Evolutionary conservation across 2,797 vertebrate species (phyloP).

Genomic region (Adrianichthys oophorus): DNA sequence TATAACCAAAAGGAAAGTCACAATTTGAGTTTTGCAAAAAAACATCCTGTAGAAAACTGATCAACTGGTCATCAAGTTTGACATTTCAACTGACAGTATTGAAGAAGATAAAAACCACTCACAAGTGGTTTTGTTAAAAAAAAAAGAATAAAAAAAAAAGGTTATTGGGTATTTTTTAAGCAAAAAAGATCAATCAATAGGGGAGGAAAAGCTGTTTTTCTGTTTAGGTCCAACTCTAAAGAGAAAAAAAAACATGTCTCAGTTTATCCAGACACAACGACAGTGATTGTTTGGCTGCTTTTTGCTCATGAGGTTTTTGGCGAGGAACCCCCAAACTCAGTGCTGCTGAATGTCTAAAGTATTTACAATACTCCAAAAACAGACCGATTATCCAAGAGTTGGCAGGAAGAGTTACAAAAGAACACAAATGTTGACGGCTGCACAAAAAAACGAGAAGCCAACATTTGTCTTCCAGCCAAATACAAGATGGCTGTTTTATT

Average conservation of each 20-base stretch:
- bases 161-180: too few relatives aligned
- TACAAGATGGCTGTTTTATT: constrained; percentile 29
- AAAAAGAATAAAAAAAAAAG: background rate
- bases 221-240: background rate
- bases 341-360: constrained; percentile 23
- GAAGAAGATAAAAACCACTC: background rate
- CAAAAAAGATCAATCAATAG: too few relatives aligned
- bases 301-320: constrained; percentile 23
- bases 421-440: background rate
- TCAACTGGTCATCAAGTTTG: background rate
- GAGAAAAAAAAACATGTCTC: constrained; percentile 3
- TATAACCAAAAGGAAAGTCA: too few relatives aligned
- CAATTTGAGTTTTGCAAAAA: too few relatives aligned
- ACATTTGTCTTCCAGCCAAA: constrained; percentile 20
- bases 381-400: constrained; percentile 1
- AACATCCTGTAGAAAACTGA: too few relatives aligned
- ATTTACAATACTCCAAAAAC: constrained; percentile 14
- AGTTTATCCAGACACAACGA: constrained; percentile 25
- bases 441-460: constrained; percentile 10
- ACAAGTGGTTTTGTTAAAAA: background rate
- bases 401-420: constrained; percentile 1
- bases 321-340: constrained; percentile 1
- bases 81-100: background rate
- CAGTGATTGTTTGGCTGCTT: constrained; percentile 6
- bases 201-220: too few relatives aligned